Base-by-base conservation (phyloP, 2,888 invertebrate species). In the Charanyca ferruginea region DNA sequence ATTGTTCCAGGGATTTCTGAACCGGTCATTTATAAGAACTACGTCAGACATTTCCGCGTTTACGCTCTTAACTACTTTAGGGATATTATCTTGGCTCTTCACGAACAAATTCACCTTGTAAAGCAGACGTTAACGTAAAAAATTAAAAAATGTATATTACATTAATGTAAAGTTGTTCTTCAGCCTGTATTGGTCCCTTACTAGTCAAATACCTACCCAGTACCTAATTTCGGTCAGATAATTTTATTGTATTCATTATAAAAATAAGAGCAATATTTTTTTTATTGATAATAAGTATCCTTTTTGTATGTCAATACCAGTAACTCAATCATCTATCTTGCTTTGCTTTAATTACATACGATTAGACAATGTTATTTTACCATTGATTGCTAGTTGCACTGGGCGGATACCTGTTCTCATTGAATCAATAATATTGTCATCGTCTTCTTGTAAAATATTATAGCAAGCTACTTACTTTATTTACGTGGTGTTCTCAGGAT, bases 11-110 rank as follows among this genome's bases (percentile, higher is more conserved):
- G 32, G 60, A 52, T 55, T 52, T 55, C 18, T 35, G 52, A 66
- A 66, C 76, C 64, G 59, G 68, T 76, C 45, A 47, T 54, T 32
- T 32, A 6, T 64, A 62, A 47, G 38, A 20, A 53, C 58, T 53
- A 42, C 59, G 59, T 44, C 52, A 57, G 41, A 20, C 35, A 52
- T 65, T 79, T 79, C 73, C 73, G 73, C 53, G 44, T 79, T 67
- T 41, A 48, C 28, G 22, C 48, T 47, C 22, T 51, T 28, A 52
- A 61, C 61, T 52, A 66, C 64, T 62, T 65, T 48, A 20, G 51
- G 42, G 38, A 13, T 54, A 41, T 45, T 54, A 41, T 45, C 55
- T 49, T 48, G n/a, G 38, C 32, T 38, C 52, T 71, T 61, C 60
- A 55, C 53, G 47, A 70, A 65, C 53, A 47, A 25, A 59, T 28